Base-by-base conservation (phyloP, 2,888 invertebrate species). In the Melinaea menophilus region DNA sequence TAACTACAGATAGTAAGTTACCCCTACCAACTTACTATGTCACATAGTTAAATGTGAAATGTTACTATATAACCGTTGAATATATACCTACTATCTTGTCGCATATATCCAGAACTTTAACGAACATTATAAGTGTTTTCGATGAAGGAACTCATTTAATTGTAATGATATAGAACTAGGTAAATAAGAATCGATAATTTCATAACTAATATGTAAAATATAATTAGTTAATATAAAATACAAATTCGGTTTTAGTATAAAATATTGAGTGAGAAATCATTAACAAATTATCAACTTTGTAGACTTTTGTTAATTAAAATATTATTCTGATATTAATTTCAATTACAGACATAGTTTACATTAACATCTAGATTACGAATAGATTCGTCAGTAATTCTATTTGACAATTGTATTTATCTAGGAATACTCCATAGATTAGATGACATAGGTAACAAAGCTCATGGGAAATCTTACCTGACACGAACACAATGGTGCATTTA, bases 381-480 rank as follows among this genome's bases (percentile, higher is more conserved):
- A 2, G 3, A 41, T 41, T 51, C 5, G 7, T 51, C 9, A 2
- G 22, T 31, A 5, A 31, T 5, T 5, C 11, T 51, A 51, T 31
- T 5, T 31, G 5, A 48, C 22, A 31, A 31, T 31, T 5, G 4
- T 31, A 11, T 31, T 51, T 51, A 31, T 31, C 5, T 31, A 3
- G 31, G 9, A 11, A 11, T 51, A 31, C 22, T 51, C 31, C 31
- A 51, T 31, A 31, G 5, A 51, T 31, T 31, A 9, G 31, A 51
- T 31, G 51, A 31, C 31, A 22, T 9, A 22, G 13, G 2, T 51
- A 22, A 31, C 31, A 3, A 51, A 7, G 31, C 51, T 51, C 51
- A 31, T 2, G 51, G 51, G 51, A 51, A 51, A 31, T 51, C 51
- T 51, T 51, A 51, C 51, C 31, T 51, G 51, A 51, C 31, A 41